phyloP scores from a whole-genome alignment of 2,888 invertebrate species.

The Norana najaformis region DNA sequence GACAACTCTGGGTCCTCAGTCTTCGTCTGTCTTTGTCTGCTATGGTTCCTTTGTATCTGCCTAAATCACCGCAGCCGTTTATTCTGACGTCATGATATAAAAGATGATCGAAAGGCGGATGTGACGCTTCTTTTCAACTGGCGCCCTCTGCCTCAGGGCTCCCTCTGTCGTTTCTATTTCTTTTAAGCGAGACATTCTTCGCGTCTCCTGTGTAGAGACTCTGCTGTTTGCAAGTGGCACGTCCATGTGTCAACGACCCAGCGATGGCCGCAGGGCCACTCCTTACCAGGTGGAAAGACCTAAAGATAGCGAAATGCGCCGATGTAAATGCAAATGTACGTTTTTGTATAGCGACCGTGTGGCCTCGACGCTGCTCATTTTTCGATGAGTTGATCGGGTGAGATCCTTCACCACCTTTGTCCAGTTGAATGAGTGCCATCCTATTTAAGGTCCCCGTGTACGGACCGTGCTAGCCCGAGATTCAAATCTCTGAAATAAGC shows the following conservation, averaged over 20 bases:
- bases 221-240: neutral
- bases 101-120: neutral
- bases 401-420: no score
- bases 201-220: neutral
- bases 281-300: neutral
- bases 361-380: no score
- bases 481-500: no score
- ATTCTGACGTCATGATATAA: neutral
- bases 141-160: neutral
- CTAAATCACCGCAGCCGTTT: neutral
- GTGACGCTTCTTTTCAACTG: constrained; percentile 1
- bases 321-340: no score
- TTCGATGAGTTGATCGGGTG: no score
- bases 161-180: neutral
- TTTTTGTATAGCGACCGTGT: no score
- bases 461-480: no score
- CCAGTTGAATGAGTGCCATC: no score
- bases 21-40: no score
- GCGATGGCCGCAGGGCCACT: neutral
- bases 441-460: no score
- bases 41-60: no score
- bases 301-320: neutral
- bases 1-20: no score
- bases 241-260: neutral
- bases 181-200: neutral